Percentiles rank a stretch among this genome's conserved stretches.
These are phyloP conservation scores for Harmothoe impar DNA, from an alignment of 2,888 invertebrate species.

Conservation along the genomic window DNA sequence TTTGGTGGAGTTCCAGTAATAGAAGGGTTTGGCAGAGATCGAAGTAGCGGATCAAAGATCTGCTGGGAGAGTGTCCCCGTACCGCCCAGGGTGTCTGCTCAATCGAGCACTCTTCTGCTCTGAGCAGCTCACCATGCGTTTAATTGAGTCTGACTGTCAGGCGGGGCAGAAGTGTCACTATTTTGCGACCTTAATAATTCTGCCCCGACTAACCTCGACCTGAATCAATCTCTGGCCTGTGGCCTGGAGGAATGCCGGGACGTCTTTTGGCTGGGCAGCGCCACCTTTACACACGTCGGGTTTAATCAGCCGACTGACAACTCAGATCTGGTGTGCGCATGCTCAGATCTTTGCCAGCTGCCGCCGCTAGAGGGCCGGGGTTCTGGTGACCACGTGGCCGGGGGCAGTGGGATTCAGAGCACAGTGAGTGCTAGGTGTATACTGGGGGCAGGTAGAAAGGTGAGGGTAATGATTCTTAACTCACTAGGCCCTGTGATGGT, in stretches of 20 bases:
- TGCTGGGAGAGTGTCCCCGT: neutral
- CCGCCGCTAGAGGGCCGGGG: neutral
- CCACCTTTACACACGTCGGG: constrained; percentile 20
- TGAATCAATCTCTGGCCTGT: neutral
- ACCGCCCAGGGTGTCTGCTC: too few relatives aligned
- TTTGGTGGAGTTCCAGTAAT: too few relatives aligned
- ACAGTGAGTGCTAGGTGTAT: neutral
- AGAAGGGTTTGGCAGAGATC: too few relatives aligned
- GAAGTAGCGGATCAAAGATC: neutral
- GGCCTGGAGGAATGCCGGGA: neutral
- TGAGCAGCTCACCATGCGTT: neutral
- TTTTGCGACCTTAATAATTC: neutral
- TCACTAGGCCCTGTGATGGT: neutral
- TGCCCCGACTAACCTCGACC: neutral
- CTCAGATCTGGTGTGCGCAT: constrained; percentile 12
- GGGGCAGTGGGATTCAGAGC: neutral
- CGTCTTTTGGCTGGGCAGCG: neutral
- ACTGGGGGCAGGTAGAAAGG: neutral
- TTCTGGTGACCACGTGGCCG: neutral
- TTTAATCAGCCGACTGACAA: constrained; percentile 58
- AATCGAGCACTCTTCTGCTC: too few relatives aligned
- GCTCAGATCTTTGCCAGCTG: constrained; percentile 53
- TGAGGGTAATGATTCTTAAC: constrained; percentile 15
- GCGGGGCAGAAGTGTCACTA: neutral
- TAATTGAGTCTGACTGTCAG: constrained; percentile 18